These are phyloP conservation scores for Acipenser oxyrinchus DNA, from an alignment of 2,797 vertebrate genomes.

Conservation along the genomic window DNA sequence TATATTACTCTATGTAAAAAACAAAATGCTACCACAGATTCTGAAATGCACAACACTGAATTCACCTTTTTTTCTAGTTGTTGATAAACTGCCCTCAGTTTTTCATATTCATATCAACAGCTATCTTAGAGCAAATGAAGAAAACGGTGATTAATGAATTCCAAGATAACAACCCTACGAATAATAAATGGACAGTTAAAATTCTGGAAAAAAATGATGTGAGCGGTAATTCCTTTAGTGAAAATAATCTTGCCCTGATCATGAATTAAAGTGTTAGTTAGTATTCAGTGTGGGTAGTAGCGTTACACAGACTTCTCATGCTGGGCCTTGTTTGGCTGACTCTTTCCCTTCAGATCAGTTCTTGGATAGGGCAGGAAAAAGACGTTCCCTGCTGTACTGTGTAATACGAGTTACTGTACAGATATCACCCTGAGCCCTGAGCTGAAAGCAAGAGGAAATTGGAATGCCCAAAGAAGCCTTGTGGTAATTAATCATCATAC, in stretches of 20 bases:
- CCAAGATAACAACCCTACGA: slow-evolving; percentile 62
- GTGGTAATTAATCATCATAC: slow-evolving; percentile 65
- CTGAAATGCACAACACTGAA: slow-evolving; percentile 29
- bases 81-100: slow-evolving; percentile 57
- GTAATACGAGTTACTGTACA: slow-evolving; percentile 50
- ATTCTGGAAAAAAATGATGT: slow-evolving; percentile 30
- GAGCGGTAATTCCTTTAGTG: slow-evolving; percentile 27
- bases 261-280: slow-evolving; percentile 25
- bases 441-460: slow-evolving; percentile 56
- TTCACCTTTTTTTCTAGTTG: slow-evolving; percentile 21
- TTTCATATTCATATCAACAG: slow-evolving; percentile 67
- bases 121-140: slow-evolving; percentile 70
- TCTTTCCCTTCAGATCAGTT: slow-evolving; percentile 43
- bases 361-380: slow-evolving; percentile 44
- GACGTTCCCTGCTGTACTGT: slow-evolving; percentile 54
- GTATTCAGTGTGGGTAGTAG: slow-evolving; percentile 16
- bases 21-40: neutral
- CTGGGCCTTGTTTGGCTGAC: slow-evolving; percentile 40
- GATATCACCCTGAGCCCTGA: slow-evolving; percentile 40
- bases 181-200: slow-evolving; percentile 69
- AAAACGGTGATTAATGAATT: slow-evolving; percentile 69
- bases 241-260: slow-evolving; percentile 33
- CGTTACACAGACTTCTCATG: slow-evolving; percentile 31
- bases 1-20: slow-evolving; percentile 12
- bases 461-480: slow-evolving; percentile 56